phyloP scores from a whole-genome alignment of 2,888 invertebrate species.

The Pteria penguin region DNA sequence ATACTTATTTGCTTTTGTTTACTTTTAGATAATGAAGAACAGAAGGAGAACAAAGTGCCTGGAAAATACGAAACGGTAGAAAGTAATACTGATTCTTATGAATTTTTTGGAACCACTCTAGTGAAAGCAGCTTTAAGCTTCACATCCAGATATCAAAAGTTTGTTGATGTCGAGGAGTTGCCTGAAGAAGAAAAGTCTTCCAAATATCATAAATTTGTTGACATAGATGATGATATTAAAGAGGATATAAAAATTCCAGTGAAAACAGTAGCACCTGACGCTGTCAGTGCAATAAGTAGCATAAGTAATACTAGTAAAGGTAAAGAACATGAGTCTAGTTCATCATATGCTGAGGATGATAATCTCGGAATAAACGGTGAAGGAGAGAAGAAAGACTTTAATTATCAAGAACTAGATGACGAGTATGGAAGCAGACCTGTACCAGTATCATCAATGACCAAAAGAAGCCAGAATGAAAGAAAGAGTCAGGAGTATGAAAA shows the following conservation, averaged over 20 bases:
- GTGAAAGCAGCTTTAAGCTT: conserved; percentile 81
- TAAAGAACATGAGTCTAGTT: conserved; percentile 70
- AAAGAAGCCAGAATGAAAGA: conserved; percentile 54
- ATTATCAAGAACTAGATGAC: conserved; percentile 77
- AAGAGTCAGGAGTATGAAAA: conserved; percentile 55
- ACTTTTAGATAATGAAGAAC: conserved; percentile 41
- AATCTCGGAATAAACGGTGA: conserved; percentile 76
- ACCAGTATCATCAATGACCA: conserved; percentile 49
- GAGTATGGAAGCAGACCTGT: conserved; percentile 76
- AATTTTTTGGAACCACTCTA: conserved; percentile 59
- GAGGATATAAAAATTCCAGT: conserved; percentile 29
- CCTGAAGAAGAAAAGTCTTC: conserved; percentile 4
- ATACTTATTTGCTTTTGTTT: conserved; percentile 8
- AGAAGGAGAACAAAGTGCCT: neutral
- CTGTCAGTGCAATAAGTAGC: neutral
- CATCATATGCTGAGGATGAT: conserved; percentile 77
- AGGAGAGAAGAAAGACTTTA: conserved; percentile 63
- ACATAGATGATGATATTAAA: conserved; percentile 65
- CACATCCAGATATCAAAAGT: conserved; percentile 87
- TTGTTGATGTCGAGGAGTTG: conserved; percentile 81
- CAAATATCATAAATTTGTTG: conserved; percentile 23
- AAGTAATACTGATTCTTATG: conserved; percentile 53
- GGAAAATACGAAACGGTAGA: conserved; percentile 1
- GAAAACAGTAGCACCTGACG: neutral
- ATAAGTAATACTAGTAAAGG: conserved; percentile 4